phyloP scores from a whole-genome alignment of 2,888 invertebrate genomes.

The Acleris sparsana region DNA sequence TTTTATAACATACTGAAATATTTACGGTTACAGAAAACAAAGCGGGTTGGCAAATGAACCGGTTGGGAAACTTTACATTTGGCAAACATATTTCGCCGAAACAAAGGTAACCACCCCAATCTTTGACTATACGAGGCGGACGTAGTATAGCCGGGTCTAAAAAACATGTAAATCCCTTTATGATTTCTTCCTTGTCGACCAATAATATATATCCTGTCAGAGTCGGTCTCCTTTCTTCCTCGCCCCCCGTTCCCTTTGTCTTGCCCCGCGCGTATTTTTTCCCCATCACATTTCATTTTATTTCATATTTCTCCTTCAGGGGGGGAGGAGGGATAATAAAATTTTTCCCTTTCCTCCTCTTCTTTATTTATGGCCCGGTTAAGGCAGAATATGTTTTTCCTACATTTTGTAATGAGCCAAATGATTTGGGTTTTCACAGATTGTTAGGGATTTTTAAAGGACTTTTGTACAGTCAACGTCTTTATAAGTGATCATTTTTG shows the following conservation, averaged over 20 bases:
- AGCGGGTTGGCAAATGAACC: too few species aligned
- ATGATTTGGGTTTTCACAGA: constrained; percentile 79
- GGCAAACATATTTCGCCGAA: too few species aligned
- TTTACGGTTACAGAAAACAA: too few species aligned
- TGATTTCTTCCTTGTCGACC: too few species aligned
- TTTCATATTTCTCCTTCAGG: constrained; percentile 81
- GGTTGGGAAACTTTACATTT: too few species aligned
- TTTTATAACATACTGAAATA: too few species aligned
- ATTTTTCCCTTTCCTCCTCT: constrained; percentile 76
- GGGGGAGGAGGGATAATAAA: constrained; percentile 73
- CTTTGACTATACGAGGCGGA: too few species aligned
- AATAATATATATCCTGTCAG: neutral
- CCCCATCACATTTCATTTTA: constrained; percentile 84
- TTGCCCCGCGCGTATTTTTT: constrained; percentile 80
- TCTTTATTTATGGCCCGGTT: constrained; percentile 79
- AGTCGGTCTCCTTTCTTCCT: constrained; percentile 52
- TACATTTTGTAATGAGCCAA: constrained; percentile 79
- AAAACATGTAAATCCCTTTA: too few species aligned
- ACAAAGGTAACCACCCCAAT: too few species aligned
- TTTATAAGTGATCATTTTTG: neutral
- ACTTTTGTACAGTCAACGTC: constrained; percentile 37
- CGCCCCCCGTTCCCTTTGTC: constrained; percentile 74
- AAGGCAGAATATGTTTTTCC: constrained; percentile 80
- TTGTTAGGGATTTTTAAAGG: constrained; percentile 57
- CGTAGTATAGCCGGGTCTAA: too few species aligned